A percentile compares a stretch with the other conserved stretches of the same genome.
phyloP scores from a whole-genome alignment of 2,113 vertebrate species.

The Scartelaos histophorus region DNA sequence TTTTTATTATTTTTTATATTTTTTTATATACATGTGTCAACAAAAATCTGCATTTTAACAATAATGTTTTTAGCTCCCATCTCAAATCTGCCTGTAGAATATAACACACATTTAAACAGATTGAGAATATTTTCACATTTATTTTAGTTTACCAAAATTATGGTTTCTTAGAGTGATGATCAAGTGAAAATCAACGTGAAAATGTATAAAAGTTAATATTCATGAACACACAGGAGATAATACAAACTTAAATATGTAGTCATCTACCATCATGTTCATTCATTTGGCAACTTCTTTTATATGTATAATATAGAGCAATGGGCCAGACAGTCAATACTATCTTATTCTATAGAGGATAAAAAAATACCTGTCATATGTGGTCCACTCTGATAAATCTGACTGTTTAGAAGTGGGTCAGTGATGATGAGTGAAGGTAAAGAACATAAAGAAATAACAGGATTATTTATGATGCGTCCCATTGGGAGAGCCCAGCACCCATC shows the following conservation, averaged over 20 bases:
- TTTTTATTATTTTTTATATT: too few species aligned
- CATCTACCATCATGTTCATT: not conserved
- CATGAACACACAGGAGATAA: too few species aligned
- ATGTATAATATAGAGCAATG: not conserved
- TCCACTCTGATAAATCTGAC: slow-evolving; percentile 45
- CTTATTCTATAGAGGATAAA: slow-evolving; percentile 5
- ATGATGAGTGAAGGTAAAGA: slow-evolving; percentile 36
- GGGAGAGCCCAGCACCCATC: slow-evolving; percentile 32
- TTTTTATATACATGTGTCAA: too few species aligned
- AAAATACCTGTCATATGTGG: slow-evolving; percentile 55
- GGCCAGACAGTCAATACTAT: not conserved
- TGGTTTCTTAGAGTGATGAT: too few species aligned
- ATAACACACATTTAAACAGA: not conserved
- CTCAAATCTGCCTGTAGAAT: not conserved
- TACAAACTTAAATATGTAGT: too few species aligned
- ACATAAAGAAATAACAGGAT: slow-evolving; percentile 13
- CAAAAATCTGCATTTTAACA: not conserved
- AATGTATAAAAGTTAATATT: too few species aligned
- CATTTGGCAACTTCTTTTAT: not conserved
- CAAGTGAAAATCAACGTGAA: too few species aligned
- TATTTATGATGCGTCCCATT: slow-evolving; percentile 30
- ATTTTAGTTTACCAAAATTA: too few species aligned
- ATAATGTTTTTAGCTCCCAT: not conserved
- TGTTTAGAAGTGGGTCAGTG: slow-evolving; percentile 52
- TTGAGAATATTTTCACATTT: too few species aligned